These are phyloP conservation scores for Zoroaster sp. DNA, from an alignment of 53 echinoderm and acorn worm genomes.

Conservation along the genomic window DNA sequence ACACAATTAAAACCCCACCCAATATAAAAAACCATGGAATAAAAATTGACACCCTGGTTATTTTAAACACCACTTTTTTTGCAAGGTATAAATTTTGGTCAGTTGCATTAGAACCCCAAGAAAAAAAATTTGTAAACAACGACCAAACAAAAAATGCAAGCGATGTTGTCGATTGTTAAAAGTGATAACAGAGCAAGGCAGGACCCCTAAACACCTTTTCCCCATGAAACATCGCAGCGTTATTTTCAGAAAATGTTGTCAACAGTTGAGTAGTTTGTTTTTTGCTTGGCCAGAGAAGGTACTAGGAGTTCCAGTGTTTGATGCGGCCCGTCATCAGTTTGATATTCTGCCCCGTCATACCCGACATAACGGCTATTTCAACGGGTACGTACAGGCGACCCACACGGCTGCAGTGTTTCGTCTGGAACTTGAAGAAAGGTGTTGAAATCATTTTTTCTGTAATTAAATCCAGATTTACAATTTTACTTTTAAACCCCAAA, in stretches of 20 bases:
- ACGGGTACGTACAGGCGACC: not conserved
- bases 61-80: no score
- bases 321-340: not conserved
- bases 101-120: not conserved
- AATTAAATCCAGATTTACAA: no score
- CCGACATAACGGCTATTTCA: not conserved
- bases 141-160: no score
- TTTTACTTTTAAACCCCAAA: not conserved
- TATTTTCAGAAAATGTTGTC: not conserved
- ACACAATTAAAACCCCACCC: no score
- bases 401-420: not conserved
- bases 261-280: not conserved
- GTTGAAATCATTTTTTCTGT: not conserved
- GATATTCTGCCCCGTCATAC: constrained; percentile 3
- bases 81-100: no score
- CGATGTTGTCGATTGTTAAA: not conserved
- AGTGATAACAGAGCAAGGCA: constrained; percentile 2
- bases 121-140: not conserved
- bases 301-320: not conserved
- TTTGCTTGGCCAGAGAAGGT: not conserved
- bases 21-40: no score
- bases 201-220: not conserved
- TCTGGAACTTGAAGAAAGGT: constrained; percentile 24
- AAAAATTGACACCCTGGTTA: no score
- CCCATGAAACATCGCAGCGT: not conserved